phyloP scores from a whole-genome alignment of 2,797 vertebrate species.

The Pygocentrus nattereri region DNA sequence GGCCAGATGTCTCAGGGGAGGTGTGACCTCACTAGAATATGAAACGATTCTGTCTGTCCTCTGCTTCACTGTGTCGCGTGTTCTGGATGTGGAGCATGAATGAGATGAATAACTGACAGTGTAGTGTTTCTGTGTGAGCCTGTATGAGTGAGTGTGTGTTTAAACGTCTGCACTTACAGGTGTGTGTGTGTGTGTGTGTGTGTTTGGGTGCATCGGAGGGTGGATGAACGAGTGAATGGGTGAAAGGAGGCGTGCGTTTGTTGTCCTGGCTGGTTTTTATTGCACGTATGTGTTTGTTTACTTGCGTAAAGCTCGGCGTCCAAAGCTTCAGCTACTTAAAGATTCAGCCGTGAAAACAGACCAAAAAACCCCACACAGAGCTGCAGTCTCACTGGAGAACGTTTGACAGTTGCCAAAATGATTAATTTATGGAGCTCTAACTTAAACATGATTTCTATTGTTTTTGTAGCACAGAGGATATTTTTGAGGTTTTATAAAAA shows the following conservation, averaged over 20 bases:
- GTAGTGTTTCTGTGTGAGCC: no score
- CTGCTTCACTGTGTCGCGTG: slow-evolving; percentile 47
- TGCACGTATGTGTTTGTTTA: no score
- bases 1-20: slow-evolving; percentile 62
- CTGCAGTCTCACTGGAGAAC: slow-evolving; percentile 62
- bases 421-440: slow-evolving; percentile 2
- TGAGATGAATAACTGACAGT: no score
- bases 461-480: neutral
- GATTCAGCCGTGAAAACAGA: slow-evolving; percentile 52
- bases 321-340: slow-evolving; percentile 61
- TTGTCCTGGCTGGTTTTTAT: slow-evolving; percentile 19
- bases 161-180: neutral
- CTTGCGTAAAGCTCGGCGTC: slow-evolving; percentile 51
- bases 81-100: no score
- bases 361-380: slow-evolving; percentile 27
- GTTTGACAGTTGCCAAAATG: slow-evolving; percentile 70
- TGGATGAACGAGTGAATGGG: slow-evolving; percentile 19
- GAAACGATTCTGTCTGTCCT: slow-evolving; percentile 56
- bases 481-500: slow-evolving; percentile 18
- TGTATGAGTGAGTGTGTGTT: no score
- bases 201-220: neutral
- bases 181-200: neutral
- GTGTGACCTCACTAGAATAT: slow-evolving; percentile 61
- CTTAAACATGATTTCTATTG: neutral
- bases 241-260: neutral